phyloP scores from a whole-genome alignment of 2,888 invertebrate species.

The Drosophila pullipes region DNA sequence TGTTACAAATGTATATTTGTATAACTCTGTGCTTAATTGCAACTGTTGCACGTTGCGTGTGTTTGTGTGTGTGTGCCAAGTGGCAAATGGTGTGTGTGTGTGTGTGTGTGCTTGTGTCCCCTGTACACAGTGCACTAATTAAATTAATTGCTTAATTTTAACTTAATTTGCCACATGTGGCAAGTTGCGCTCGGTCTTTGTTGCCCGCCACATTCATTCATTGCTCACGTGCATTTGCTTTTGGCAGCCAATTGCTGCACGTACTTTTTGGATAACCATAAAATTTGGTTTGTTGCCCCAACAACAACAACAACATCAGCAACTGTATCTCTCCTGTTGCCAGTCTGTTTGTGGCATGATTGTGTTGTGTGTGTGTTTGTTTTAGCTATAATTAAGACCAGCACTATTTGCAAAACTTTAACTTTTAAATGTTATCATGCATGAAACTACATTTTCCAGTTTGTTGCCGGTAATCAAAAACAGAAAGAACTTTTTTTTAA shows the following conservation, averaged over 20 bases:
- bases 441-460: slow-evolving; percentile 20
- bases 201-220: slow-evolving; percentile 24
- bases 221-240: slow-evolving; percentile 62
- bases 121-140: slow-evolving; percentile 67
- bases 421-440: slow-evolving; percentile 12
- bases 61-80: background rate
- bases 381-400: slow-evolving; percentile 9
- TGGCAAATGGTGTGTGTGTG: slow-evolving; percentile 11
- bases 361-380: slow-evolving; percentile 5
- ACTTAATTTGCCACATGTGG: slow-evolving; percentile 81
- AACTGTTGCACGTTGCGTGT: slow-evolving; percentile 51
- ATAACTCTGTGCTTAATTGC: slow-evolving; percentile 28
- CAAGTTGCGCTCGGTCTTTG: slow-evolving; percentile 51
- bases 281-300: slow-evolving; percentile 61
- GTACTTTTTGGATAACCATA: slow-evolving; percentile 61
- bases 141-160: slow-evolving; percentile 81
- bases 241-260: slow-evolving; percentile 47
- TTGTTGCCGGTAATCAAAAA: background rate
- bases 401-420: slow-evolving; percentile 20
- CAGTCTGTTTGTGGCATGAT: slow-evolving; percentile 20
- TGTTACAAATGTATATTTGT: slow-evolving; percentile 10
- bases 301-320: background rate
- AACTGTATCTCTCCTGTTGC: slow-evolving; percentile 6
- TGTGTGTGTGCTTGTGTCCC: slow-evolving; percentile 17
- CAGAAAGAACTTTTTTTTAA: background rate